Conservation (phyloP, 2,797 vertebrate genomes). For the Sternarchorhynchus goeldii region DNA sequence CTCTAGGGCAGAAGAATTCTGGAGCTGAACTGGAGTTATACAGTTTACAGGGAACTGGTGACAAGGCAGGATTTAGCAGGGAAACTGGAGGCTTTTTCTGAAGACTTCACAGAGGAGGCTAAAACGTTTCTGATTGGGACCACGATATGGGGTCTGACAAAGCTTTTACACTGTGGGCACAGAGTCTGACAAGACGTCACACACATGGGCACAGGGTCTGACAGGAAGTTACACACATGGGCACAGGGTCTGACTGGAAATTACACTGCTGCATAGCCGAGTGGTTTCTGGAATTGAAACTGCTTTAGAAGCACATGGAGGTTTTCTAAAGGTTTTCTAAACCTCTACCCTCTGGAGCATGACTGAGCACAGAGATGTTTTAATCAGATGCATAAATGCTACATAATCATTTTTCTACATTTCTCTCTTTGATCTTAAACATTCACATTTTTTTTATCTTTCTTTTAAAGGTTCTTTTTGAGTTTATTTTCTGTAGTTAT, state of each 20-base stretch:
- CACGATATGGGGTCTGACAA: not conserved
- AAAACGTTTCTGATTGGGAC: not conserved
- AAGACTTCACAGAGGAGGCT: not conserved
- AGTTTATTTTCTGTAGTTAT: conserved; percentile 9
- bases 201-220: too few species aligned
- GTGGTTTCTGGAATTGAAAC: too few species aligned
- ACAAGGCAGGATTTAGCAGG: not conserved
- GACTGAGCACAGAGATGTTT: not conserved
- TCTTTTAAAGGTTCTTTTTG: not conserved
- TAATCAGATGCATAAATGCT: not conserved
- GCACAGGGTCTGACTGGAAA: too few species aligned
- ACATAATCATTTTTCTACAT: conserved; percentile 1
- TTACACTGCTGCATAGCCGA: too few species aligned
- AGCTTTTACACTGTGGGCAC: not conserved
- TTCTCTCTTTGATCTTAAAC: not conserved
- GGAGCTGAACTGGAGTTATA: not conserved
- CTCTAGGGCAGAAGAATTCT: conserved; percentile 4
- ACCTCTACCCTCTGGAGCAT: too few species aligned
- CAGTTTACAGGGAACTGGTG: conserved; percentile 9
- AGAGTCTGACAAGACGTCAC: too few species aligned
- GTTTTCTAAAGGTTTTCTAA: not conserved
- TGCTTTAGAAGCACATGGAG: not conserved
- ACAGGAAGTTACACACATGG: too few species aligned
- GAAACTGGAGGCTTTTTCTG: not conserved
- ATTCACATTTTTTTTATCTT: conserved; percentile 13